Conservation (phyloP, 2,797 vertebrate species). For the Fratercula arctica region DNA sequence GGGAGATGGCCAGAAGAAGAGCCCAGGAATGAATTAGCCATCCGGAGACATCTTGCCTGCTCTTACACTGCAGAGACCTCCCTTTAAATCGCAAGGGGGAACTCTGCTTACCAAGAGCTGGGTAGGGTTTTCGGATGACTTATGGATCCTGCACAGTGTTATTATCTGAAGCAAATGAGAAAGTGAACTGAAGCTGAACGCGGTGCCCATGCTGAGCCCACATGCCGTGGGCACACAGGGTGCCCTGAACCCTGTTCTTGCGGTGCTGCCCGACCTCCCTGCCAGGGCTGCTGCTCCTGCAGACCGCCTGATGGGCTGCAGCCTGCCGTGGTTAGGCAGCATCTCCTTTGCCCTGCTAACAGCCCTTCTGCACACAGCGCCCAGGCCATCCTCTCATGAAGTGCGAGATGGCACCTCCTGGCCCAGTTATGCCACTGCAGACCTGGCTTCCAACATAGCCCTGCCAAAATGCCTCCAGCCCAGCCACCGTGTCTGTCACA, state of each 20-base stretch:
- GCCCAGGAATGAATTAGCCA: not conserved
- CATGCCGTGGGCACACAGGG: not conserved
- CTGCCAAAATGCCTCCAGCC: not conserved
- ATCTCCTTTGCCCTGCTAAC: not conserved
- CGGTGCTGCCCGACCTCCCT: not conserved
- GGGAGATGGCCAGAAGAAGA: not conserved
- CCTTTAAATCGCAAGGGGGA: not conserved
- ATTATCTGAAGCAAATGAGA: not conserved
- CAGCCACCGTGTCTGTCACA: not conserved
- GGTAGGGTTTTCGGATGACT: not conserved
- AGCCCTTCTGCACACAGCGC: not conserved
- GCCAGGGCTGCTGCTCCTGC: not conserved
- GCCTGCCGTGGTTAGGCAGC: not conserved
- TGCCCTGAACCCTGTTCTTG: not conserved
- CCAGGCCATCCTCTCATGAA: not conserved
- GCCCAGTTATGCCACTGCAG: not conserved
- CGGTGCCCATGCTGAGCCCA: not conserved
- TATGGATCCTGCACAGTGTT: not conserved
- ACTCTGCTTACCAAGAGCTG: not conserved
- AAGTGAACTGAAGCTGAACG: not conserved
- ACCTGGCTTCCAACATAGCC: not conserved
- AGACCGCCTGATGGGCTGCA: not conserved
- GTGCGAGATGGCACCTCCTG: not conserved
- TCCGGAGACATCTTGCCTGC: not conserved
- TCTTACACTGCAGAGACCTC: not conserved